phyloP scores from a whole-genome alignment of 1,140 invertebrate species.

The Leptopilina boulardi region DNA sequence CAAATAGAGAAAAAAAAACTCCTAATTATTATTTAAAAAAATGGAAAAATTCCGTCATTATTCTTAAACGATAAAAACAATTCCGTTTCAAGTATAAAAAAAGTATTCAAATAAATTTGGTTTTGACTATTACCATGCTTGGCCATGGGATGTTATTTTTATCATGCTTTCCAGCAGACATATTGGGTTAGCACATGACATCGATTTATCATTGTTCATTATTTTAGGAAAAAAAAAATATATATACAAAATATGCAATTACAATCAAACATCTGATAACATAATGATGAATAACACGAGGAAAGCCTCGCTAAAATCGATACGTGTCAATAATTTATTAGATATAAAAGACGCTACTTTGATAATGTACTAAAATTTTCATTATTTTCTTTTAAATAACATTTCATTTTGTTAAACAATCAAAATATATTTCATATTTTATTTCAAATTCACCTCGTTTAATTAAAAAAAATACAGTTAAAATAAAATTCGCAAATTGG shows the following conservation, averaged over 20 bases:
- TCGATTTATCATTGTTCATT: conserved; percentile 32
- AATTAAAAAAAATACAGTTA: neutral
- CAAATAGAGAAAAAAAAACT: too few relatives aligned
- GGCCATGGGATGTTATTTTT: conserved; percentile 46
- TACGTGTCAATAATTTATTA: conserved; percentile 7
- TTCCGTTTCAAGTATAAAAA: neutral
- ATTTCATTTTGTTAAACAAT: too few relatives aligned
- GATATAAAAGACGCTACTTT: neutral
- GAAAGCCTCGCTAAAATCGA: conserved; percentile 17
- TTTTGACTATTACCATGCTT: conserved; percentile 30
- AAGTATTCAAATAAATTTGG: neutral
- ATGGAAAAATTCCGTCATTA: neutral
- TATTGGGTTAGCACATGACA: conserved; percentile 49
- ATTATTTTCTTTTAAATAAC: too few relatives aligned
- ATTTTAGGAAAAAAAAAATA: neutral
- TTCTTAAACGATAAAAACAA: neutral
- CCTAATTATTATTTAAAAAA: too few relatives aligned
- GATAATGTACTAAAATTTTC: too few relatives aligned
- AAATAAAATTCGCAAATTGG: conserved; percentile 44
- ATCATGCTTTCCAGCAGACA: conserved; percentile 47
- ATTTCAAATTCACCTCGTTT: neutral
- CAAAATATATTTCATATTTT: too few relatives aligned
- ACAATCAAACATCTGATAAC: neutral
- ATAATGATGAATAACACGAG: conserved; percentile 9
- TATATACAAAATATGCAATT: neutral